Evolutionary conservation across 1,140 invertebrate genomes (phyloP).

Genomic region (Drosophila novamexicana): DNA sequence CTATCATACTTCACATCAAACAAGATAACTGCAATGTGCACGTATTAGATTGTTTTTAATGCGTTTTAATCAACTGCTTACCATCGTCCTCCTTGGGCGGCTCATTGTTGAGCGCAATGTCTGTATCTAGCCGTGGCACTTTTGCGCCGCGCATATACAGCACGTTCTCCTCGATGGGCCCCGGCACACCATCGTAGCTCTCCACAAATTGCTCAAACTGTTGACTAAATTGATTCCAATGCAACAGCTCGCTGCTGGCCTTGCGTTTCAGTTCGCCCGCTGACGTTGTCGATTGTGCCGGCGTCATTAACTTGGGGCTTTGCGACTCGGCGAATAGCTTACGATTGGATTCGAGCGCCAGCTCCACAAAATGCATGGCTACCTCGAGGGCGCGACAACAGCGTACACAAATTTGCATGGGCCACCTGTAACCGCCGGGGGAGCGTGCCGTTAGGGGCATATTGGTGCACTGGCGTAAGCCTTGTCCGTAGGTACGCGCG

Average conservation of each 20-base stretch:
- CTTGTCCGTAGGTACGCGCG: conserved; percentile 58
- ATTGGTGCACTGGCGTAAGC: conserved; percentile 65
- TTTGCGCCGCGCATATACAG: conserved; percentile 71
- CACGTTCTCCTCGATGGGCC: conserved; percentile 71
- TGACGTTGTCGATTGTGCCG: conserved; percentile 17
- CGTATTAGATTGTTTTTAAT: neutral
- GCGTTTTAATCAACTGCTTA: neutral
- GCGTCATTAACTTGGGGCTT: conserved; percentile 34
- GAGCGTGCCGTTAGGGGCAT: conserved; percentile 47
- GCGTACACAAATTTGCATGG: conserved; percentile 72
- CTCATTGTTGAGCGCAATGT: conserved; percentile 29
- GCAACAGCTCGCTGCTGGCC: conserved; percentile 59
- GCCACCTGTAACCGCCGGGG: conserved; percentile 62
- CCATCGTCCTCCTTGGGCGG: conserved; percentile 65
- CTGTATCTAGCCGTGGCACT: conserved; percentile 59
- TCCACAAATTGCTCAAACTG: conserved; percentile 73
- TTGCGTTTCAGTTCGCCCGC: conserved; percentile 65
- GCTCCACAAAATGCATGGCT: conserved; percentile 71
- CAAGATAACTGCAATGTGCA: conserved; percentile 51
- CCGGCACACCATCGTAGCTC: conserved; percentile 55
- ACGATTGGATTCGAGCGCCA: conserved; percentile 63
- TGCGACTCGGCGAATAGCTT: conserved; percentile 60
- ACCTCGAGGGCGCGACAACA: conserved; percentile 74
- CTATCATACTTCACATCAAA: conserved; percentile 74
- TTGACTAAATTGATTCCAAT: conserved; percentile 74